Evolutionary conservation across 2,888 invertebrate species (phyloP).

Genomic region (Gasteruption jaculator): DNA sequence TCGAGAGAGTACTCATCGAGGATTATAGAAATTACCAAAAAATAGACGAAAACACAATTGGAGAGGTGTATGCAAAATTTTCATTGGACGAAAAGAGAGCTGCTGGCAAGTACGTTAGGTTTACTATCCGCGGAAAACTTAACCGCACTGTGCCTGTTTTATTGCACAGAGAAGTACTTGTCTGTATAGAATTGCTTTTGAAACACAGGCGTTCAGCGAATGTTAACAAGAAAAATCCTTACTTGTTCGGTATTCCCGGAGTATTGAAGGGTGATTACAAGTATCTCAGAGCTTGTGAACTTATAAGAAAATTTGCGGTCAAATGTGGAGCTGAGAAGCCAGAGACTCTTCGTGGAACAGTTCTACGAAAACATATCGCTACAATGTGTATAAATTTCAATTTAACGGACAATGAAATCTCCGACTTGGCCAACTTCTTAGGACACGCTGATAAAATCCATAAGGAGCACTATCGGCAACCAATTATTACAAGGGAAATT

Average conservation of each 20-base stretch:
- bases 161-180: constrained; percentile 12
- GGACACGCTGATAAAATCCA: too few species aligned
- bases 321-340: constrained; percentile 24
- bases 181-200: constrained; percentile 5
- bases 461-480: too few species aligned
- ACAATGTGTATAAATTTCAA: constrained; percentile 22
- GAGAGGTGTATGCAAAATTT: constrained; percentile 1
- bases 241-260: constrained; percentile 11
- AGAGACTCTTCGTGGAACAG: constrained; percentile 19
- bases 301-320: constrained; percentile 19
- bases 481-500: too few species aligned
- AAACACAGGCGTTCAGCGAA: constrained; percentile 2
- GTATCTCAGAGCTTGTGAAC: constrained; percentile 18
- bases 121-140: constrained; percentile 18
- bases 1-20: constrained; percentile 1
- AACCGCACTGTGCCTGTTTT: constrained; percentile 18
- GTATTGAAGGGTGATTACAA: neutral
- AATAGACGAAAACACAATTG: neutral
- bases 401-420: constrained; percentile 23
- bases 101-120: constrained; percentile 9
- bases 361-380: constrained; percentile 26
- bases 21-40: constrained; percentile 6
- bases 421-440: too few species aligned
- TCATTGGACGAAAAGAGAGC: neutral
- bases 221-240: constrained; percentile 9